phyloP scores from a whole-genome alignment of 1,140 invertebrate genomes.

The Drosophila repleta region DNA sequence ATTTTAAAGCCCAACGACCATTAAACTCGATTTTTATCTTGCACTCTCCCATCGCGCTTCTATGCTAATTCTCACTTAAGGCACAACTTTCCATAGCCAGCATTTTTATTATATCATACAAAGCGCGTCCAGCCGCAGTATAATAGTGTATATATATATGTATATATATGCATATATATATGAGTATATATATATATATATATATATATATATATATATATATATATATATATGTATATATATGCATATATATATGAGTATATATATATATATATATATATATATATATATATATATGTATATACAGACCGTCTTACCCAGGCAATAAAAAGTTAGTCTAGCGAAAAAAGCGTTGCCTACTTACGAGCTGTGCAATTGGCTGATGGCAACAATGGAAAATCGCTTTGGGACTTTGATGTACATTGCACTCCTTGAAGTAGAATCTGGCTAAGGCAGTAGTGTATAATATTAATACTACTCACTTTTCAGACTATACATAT shows the following conservation, averaged over 20 bases:
- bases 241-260: conserved; percentile 14
- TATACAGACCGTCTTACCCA: not conserved
- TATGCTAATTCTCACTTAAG: conserved; percentile 37
- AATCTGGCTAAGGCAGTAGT: too few species aligned
- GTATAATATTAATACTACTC: too few species aligned
- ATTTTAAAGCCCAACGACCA: conserved; percentile 52
- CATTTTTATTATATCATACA: conserved; percentile 40
- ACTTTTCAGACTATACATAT: too few species aligned
- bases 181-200: conserved; percentile 23
- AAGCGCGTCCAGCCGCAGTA: conserved; percentile 60
- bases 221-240: conserved; percentile 25
- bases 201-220: conserved; percentile 24
- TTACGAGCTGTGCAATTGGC: conserved; percentile 58
- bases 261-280: conserved; percentile 24
- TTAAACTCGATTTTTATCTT: conserved; percentile 42
- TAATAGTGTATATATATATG: conserved; percentile 31
- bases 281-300: conserved; percentile 23
- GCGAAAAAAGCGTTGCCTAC: conserved; percentile 49
- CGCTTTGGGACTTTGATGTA: not conserved
- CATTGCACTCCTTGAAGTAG: not conserved
- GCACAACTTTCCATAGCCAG: conserved; percentile 56
- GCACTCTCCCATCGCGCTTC: not conserved
- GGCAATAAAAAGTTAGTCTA: conserved; percentile 14
- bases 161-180: conserved; percentile 24
- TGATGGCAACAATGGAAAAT: conserved; percentile 16